These are phyloP conservation scores for Drosophila biarmipes DNA, from an alignment of 1,140 invertebrate species.

Conservation along the genomic window DNA sequence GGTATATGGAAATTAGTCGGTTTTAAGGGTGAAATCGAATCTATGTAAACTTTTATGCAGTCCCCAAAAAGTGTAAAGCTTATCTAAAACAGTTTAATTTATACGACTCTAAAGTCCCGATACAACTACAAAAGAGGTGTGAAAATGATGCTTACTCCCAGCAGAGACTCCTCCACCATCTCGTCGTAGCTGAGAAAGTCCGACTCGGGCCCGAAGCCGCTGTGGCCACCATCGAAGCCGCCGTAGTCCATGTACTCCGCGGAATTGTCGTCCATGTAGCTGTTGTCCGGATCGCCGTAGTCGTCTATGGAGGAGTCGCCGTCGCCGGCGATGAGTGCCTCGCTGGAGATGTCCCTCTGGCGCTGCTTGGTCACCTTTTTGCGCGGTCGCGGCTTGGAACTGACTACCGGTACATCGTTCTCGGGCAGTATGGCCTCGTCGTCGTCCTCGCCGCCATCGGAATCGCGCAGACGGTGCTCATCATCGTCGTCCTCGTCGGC, in stretches of 20 bases:
- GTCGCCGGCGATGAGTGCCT: conserved; percentile 36
- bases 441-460: conserved; percentile 45
- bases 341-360: conserved; percentile 44
- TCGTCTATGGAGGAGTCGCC: conserved; percentile 64
- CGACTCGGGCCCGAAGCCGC: conserved; percentile 25
- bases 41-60: neutral
- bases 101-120: no score
- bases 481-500: conserved; percentile 47
- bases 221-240: conserved; percentile 45
- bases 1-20: neutral
- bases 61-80: neutral
- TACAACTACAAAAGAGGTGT: no score
- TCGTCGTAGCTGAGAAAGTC: conserved; percentile 76
- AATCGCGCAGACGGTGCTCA: conserved; percentile 5
- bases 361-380: conserved; percentile 44
- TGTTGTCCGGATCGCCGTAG: conserved; percentile 54
- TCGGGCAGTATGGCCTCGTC: conserved; percentile 65
- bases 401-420: conserved; percentile 35
- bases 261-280: conserved; percentile 59
- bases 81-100: no score
- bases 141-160: conserved; percentile 57
- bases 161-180: conserved; percentile 76
- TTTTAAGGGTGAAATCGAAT: conserved; percentile 6
- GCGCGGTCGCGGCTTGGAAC: conserved; percentile 34
- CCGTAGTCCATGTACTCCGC: conserved; percentile 58